A percentile compares a stretch with the other conserved stretches of the same genome.
Evolutionary conservation across 2,113 vertebrate genomes (phyloP).

Genomic region (Taxidea taxus): DNA sequence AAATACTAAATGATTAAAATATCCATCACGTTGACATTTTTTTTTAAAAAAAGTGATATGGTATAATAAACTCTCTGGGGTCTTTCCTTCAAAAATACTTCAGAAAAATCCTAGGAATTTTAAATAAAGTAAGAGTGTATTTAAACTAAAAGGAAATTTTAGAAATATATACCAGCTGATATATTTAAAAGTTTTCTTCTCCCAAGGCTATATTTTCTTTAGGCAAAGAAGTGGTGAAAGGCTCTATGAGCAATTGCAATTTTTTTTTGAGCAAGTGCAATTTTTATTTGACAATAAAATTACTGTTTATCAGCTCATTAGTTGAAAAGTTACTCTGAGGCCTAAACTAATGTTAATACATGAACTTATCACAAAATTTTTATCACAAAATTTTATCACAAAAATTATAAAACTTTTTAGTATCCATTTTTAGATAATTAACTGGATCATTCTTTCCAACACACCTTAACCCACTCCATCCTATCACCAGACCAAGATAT

Average conservation of each 20-base stretch:
- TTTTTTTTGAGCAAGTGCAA: background rate
- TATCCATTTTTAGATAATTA: background rate
- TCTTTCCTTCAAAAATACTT: background rate
- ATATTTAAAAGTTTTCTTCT: background rate
- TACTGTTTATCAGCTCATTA: background rate
- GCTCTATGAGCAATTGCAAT: background rate
- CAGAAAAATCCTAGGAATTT: background rate
- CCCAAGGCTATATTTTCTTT: background rate
- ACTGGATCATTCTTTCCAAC: background rate
- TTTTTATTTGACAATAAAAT: constrained; percentile 13
- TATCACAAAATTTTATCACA: too few relatives aligned
- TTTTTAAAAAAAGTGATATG: background rate
- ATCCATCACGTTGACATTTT: background rate
- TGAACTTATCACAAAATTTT: background rate
- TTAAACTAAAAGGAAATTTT: background rate
- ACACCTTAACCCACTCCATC: background rate
- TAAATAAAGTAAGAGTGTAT: background rate
- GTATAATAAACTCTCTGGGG: background rate
- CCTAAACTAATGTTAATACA: background rate
- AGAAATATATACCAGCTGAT: background rate
- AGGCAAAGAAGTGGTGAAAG: background rate
- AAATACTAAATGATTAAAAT: background rate
- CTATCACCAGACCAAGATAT: background rate
- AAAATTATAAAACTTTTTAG: too few relatives aligned
- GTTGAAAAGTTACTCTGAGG: background rate